Conservation (phyloP, 2,888 invertebrate genomes). For the Drosophila nigricruria region DNA sequence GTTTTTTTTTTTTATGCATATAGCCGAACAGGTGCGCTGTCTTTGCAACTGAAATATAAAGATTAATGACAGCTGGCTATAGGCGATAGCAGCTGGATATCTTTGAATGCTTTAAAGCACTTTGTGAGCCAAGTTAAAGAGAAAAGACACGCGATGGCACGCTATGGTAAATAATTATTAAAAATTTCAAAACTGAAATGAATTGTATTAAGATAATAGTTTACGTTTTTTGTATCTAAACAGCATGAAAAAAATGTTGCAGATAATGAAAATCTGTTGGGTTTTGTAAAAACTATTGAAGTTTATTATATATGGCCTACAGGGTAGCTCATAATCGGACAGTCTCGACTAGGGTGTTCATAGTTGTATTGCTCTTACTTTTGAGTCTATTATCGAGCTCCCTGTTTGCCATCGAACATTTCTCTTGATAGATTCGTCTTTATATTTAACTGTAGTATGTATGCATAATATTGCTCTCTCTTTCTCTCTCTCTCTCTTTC, state of each 20-base stretch:
- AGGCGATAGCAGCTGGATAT: background rate
- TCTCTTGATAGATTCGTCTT: no score
- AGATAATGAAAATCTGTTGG: no score
- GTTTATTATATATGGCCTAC: no score
- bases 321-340: no score
- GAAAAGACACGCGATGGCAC: background rate
- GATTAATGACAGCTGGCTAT: conserved; percentile 37
- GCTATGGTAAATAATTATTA: background rate
- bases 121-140: background rate
- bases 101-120: conserved; percentile 1
- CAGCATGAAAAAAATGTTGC: no score
- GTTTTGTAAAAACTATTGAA: no score
- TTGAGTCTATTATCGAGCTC: background rate
- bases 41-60: background rate
- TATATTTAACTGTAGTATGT: no score
- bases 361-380: background rate
- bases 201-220: no score
- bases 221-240: no score
- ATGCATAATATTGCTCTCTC: background rate
- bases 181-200: no score
- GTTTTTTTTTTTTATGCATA: conserved; percentile 11
- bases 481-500: background rate
- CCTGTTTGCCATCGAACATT: background rate
- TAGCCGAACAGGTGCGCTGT: conserved; percentile 48
- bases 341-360: background rate